phyloP scores from a whole-genome alignment of 2,113 vertebrate species.

The Pterocles burchelli region DNA sequence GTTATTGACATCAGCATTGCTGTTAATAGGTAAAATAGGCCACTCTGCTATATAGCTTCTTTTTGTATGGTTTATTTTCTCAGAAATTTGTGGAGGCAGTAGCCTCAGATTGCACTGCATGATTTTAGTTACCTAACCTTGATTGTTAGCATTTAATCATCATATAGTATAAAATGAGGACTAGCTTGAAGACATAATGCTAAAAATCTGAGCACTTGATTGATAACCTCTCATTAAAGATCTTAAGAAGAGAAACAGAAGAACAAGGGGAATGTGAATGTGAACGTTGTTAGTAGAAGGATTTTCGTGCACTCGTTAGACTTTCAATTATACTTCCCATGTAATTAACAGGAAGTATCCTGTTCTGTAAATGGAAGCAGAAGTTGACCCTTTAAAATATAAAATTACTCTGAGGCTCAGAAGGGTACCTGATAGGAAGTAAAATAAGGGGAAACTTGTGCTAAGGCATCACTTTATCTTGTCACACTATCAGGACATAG shows the following conservation, averaged over 20 bases:
- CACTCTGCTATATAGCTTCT: neutral
- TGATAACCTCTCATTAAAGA: neutral
- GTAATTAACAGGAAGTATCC: neutral
- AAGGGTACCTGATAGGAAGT: neutral
- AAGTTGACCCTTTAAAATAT: neutral
- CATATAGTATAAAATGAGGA: neutral
- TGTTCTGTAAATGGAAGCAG: neutral
- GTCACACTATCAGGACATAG: neutral
- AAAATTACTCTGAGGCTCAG: neutral
- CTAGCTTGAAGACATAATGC: neutral
- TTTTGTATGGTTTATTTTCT: neutral
- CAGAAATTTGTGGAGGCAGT: neutral
- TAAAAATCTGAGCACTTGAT: neutral
- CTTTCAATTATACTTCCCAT: neutral
- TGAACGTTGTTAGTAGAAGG: neutral
- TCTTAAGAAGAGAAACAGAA: neutral
- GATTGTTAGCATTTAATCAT: neutral
- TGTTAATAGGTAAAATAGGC: neutral
- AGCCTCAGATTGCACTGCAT: neutral
- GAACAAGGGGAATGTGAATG: neutral
- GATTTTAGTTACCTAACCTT: neutral
- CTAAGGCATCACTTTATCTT: rapidly evolving
- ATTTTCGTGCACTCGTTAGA: neutral
- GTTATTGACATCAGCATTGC: neutral
- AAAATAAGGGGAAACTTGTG: neutral